A percentile compares a stretch with the other conserved stretches of the same genome.
phyloP scores from a whole-genome alignment of 2,888 invertebrate species.

The Oxycera nigricornis region DNA sequence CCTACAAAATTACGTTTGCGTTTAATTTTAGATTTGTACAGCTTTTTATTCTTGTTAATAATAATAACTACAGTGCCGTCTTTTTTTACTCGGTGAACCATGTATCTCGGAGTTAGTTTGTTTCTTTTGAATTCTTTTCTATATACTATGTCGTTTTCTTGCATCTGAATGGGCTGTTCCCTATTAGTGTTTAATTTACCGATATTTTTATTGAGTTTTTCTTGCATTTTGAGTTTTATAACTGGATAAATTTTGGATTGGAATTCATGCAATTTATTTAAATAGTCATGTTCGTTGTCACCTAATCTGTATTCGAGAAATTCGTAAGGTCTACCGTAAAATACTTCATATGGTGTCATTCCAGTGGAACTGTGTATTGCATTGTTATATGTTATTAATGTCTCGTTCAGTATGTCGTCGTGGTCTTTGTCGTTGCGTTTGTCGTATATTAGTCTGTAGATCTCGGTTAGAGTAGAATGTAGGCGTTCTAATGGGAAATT shows the following conservation, averaged over 20 bases:
- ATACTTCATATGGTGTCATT: background rate
- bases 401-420: slow-evolving; percentile 37
- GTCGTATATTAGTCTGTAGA: slow-evolving; percentile 39
- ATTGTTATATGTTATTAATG: background rate
- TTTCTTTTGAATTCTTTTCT: background rate
- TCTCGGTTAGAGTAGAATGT: background rate
- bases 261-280: background rate
- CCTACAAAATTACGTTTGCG: too few species aligned
- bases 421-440: slow-evolving; percentile 39
- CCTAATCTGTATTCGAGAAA: background rate
- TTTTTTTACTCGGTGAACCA: background rate
- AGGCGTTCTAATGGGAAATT: background rate
- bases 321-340: background rate
- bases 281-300: background rate
- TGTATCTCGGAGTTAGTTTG: background rate
- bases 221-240: background rate
- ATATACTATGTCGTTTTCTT: background rate
- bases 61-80: too few species aligned
- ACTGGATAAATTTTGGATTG: background rate
- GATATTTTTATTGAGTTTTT: background rate
- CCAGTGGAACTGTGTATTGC: background rate
- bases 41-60: too few species aligned
- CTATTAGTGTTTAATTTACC: background rate
- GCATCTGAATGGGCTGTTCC: background rate
- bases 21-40: background rate